phyloP scores from a whole-genome alignment of 2,113 vertebrate species.

The Tretioscincus oriximinensis region DNA sequence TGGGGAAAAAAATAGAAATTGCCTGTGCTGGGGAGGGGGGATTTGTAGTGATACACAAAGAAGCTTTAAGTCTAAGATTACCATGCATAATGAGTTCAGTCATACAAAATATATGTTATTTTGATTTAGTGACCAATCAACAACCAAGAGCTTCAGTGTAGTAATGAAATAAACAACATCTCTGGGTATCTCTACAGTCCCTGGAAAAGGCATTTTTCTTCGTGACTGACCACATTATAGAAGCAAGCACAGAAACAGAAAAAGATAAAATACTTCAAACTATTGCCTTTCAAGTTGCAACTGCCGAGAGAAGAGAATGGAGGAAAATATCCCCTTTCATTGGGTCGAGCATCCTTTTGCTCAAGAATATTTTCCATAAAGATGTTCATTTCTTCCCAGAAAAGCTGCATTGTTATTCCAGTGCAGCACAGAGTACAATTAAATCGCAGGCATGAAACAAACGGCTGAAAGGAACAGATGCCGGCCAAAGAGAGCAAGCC shows the following conservation, averaged over 20 bases:
- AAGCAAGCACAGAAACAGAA: background rate
- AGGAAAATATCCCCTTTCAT: background rate
- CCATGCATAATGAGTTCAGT: too few species aligned
- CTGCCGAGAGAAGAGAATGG: background rate
- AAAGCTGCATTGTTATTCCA: background rate
- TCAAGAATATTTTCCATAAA: constrained; percentile 4
- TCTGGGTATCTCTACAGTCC: background rate
- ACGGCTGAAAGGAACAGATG: background rate
- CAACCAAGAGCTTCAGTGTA: background rate
- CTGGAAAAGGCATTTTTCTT: background rate
- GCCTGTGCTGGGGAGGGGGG: too few species aligned
- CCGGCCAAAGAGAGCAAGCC: background rate
- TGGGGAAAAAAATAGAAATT: too few species aligned
- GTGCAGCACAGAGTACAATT: background rate
- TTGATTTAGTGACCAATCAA: background rate
- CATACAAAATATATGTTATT: background rate
- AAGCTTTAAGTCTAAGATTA: too few species aligned
- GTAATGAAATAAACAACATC: background rate
- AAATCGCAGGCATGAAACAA: constrained; percentile 9
- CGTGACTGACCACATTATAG: background rate
- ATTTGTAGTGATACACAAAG: too few species aligned
- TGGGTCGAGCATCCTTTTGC: background rate
- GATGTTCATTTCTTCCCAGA: background rate
- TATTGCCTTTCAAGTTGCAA: background rate
- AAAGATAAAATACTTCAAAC: background rate